Evolutionary conservation across 1,140 invertebrate species (phyloP), one percentile per base, ranked within the genome.

Genomic region (Condylostylus longicornis): DNA sequence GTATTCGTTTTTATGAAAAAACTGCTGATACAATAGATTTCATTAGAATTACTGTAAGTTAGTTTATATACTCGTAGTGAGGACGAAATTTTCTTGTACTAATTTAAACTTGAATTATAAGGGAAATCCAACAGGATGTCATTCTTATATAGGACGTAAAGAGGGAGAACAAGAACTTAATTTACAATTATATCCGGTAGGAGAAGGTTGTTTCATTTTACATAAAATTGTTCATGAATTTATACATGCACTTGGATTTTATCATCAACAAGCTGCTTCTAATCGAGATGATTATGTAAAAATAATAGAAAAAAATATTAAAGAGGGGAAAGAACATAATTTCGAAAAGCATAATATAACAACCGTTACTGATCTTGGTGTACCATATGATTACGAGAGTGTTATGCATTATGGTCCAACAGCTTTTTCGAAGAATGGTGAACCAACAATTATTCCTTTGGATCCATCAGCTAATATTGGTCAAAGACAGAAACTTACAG

Each of bases 41-140:
- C 19, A 40, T 46, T 37, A 18, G n/a, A n/a, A n/a, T n/a, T n/a
- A n/a, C n/a, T n/a, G n/a, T n/a, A n/a, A n/a, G n/a, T n/a, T n/a
- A n/a, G n/a, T n/a, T n/a, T n/a, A n/a, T n/a, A n/a, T n/a, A n/a
- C n/a, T n/a, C n/a, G n/a, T n/a, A n/a, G n/a, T n/a, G n/a, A n/a
- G n/a, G n/a, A n/a, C n/a, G n/a, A n/a, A n/a, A n/a, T n/a, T n/a
- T n/a, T n/a, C n/a, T n/a, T n/a, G n/a, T n/a, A n/a, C n/a, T n/a
- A n/a, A n/a, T n/a, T n/a, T n/a, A n/a, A n/a, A n/a, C n/a, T n/a
- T n/a, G n/a, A n/a, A n/a, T 42, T 37, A 30, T 28, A 72, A 68
- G 17, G 77, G 69, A 39, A 65, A 66, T 12, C 72, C 72, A 14
- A 72, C 72, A 1, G 84, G 85, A 2, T 89, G 85, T 52, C 86